These are phyloP conservation scores for Cryptus viduatorius DNA, from an alignment of 2,888 invertebrate species.

Conservation along the genomic window DNA sequence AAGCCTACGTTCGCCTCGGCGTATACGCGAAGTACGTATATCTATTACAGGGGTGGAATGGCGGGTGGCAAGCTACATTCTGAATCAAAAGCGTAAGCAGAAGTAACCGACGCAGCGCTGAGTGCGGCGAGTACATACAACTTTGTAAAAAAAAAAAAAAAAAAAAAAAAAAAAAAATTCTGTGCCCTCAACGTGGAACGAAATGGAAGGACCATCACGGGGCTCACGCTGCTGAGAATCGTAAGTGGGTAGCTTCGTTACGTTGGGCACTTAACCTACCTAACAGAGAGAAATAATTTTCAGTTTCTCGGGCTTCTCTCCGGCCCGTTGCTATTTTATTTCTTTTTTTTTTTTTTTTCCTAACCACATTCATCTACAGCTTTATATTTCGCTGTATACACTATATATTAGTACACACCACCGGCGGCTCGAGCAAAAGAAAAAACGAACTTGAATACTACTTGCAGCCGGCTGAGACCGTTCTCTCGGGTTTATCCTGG, in stretches of 20 bases:
- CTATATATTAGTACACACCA: constrained; percentile 6
- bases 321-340: constrained; percentile 25
- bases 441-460: constrained; percentile 49
- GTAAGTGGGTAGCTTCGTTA: constrained; percentile 70
- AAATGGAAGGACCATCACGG: constrained; percentile 63
- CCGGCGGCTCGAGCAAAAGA: neutral
- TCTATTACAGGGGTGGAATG: neutral
- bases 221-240: constrained; percentile 64
- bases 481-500: constrained; percentile 27
- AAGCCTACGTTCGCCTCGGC: constrained; percentile 39
- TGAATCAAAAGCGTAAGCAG: constrained; percentile 38
- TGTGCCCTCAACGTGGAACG: constrained; percentile 38
- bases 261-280: constrained; percentile 68
- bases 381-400: constrained; percentile 35
- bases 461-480: constrained; percentile 14
- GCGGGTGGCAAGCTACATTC: constrained; percentile 23
- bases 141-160: constrained; percentile 45
- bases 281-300: constrained; percentile 69
- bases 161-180: constrained; percentile 29
- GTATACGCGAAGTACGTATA: constrained; percentile 25
- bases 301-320: constrained; percentile 48
- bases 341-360: constrained; percentile 30
- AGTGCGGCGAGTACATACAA: constrained; percentile 15
- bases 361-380: constrained; percentile 36
- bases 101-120: constrained; percentile 37